A percentile compares a stretch with the other conserved stretches of the same genome.
Conservation (phyloP, 2,113 vertebrate genomes). For the Nematolebias whitei region DNA sequence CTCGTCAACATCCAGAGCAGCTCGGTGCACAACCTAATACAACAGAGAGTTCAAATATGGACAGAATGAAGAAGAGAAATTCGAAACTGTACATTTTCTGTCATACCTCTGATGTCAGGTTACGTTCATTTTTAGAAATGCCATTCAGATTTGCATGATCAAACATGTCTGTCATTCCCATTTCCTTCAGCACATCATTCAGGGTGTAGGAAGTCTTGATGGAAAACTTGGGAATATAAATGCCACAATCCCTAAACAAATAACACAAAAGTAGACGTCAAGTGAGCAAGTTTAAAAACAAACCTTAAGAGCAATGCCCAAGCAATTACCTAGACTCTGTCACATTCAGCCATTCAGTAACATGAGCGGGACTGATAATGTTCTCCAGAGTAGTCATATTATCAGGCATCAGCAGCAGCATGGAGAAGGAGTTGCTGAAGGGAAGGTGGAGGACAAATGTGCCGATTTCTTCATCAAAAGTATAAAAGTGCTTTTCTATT, state of each 20-base stretch:
- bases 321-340: no score
- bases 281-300: no score
- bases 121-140: slow-evolving; percentile 62
- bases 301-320: no score
- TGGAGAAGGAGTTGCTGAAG: slow-evolving; percentile 74
- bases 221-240: slow-evolving; percentile 85
- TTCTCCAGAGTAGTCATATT: slow-evolving; percentile 68
- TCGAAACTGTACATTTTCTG: not conserved
- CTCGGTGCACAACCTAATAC: slow-evolving; percentile 75
- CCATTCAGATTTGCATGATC: slow-evolving; percentile 80
- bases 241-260: slow-evolving; percentile 56
- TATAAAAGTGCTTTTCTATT: not conserved
- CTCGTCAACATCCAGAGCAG: slow-evolving; percentile 78
- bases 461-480: slow-evolving; percentile 77
- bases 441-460: slow-evolving; percentile 80
- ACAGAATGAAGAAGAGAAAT: not conserved
- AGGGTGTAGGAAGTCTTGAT: slow-evolving; percentile 81
- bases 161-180: slow-evolving; percentile 87
- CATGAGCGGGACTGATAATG: slow-evolving; percentile 35
- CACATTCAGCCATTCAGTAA: slow-evolving; percentile 78
- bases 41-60: not conserved
- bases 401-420: slow-evolving; percentile 76
- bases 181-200: slow-evolving; percentile 67
- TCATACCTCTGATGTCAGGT: slow-evolving; percentile 81
- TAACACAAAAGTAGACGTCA: no score